Conservation (phyloP, 2,888 invertebrate genomes). For the Lycophotia porphyrea region DNA sequence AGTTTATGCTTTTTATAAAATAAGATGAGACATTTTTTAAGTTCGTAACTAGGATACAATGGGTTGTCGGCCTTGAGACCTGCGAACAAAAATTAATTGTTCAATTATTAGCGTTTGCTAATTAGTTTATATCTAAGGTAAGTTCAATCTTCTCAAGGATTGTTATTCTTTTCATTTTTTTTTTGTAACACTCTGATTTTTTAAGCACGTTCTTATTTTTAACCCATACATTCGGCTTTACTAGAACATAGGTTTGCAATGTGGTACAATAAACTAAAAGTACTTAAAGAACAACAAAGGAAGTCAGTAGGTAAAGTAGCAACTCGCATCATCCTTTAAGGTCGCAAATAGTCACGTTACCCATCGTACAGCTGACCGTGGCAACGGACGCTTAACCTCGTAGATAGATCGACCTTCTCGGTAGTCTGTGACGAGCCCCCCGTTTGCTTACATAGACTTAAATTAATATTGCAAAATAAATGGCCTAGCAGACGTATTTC, state of each 20-base stretch:
- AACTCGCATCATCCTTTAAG: background rate
- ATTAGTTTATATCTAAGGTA: conserved; percentile 12
- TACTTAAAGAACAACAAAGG: background rate
- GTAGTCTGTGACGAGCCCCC: conserved; percentile 37
- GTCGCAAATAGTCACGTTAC: background rate
- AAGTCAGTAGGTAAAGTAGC: background rate
- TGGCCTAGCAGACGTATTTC: conserved; percentile 7
- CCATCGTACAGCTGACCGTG: conserved; percentile 41
- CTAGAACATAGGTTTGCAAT: too few relatives aligned
- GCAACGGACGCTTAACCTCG: conserved; percentile 39
- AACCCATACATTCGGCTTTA: background rate
- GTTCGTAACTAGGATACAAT: background rate
- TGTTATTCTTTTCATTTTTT: background rate
- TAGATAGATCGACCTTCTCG: conserved; percentile 20
- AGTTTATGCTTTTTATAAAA: background rate
- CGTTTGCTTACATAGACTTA: conserved; percentile 21
- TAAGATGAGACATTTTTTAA: background rate
- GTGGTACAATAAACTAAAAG: too few relatives aligned
- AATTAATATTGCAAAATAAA: conserved; percentile 37
- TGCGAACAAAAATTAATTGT: conserved; percentile 31
- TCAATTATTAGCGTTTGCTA: conserved; percentile 26
- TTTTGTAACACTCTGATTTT: background rate
- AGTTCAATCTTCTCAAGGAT: conserved; percentile 13
- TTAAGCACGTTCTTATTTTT: background rate
- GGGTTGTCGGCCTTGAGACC: conserved; percentile 2